phyloP scores from a whole-genome alignment of 92 coral and sea anemone genomes.

The Blastomussa wellsi region DNA sequence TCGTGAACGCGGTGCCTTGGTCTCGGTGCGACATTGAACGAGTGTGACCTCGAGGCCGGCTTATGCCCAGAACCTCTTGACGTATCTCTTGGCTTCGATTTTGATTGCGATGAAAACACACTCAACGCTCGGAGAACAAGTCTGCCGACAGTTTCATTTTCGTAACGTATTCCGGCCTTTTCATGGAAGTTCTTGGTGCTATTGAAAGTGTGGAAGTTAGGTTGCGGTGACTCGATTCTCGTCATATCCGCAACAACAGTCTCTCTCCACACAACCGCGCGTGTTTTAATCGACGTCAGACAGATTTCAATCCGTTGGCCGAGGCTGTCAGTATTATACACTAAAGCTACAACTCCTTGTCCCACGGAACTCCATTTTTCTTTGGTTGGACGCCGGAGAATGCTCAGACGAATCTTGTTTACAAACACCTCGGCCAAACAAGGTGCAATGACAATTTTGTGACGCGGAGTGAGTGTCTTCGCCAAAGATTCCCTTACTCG shows the following conservation, averaged over 20 bases:
- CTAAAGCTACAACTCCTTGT: slow-evolving; percentile 79
- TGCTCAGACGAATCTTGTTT: slow-evolving; percentile 69
- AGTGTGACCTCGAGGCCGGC: slow-evolving; percentile 64
- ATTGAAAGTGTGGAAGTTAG: slow-evolving; percentile 83
- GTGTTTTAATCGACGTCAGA: slow-evolving; percentile 70
- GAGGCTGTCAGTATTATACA: slow-evolving; percentile 76
- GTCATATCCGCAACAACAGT: slow-evolving; percentile 83
- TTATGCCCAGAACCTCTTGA: slow-evolving; percentile 36
- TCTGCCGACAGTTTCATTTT: slow-evolving; percentile 82
- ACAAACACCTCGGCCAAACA: slow-evolving; percentile 78
- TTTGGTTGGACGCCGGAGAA: slow-evolving; percentile 69
- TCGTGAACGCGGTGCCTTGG: slow-evolving; percentile 61
- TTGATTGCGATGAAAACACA: slow-evolving; percentile 79
- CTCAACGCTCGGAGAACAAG: slow-evolving; percentile 83
- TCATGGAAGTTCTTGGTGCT: slow-evolving; percentile 86
- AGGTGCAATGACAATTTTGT: slow-evolving; percentile 89
- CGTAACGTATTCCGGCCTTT: slow-evolving; percentile 81
- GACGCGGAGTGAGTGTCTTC: slow-evolving; percentile 64
- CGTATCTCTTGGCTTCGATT: slow-evolving; percentile 39
- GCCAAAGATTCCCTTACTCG: slow-evolving; percentile 67
- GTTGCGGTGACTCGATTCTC: slow-evolving; percentile 81
- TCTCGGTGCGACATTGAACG: slow-evolving; percentile 78
- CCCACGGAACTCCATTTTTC: slow-evolving; percentile 77
- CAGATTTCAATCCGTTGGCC: slow-evolving; percentile 76
- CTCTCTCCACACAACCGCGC: slow-evolving; percentile 80